These are phyloP conservation scores for Paracyprichromis sp. DNA, from an alignment of 2,113 vertebrate genomes.

Conservation along the genomic window DNA sequence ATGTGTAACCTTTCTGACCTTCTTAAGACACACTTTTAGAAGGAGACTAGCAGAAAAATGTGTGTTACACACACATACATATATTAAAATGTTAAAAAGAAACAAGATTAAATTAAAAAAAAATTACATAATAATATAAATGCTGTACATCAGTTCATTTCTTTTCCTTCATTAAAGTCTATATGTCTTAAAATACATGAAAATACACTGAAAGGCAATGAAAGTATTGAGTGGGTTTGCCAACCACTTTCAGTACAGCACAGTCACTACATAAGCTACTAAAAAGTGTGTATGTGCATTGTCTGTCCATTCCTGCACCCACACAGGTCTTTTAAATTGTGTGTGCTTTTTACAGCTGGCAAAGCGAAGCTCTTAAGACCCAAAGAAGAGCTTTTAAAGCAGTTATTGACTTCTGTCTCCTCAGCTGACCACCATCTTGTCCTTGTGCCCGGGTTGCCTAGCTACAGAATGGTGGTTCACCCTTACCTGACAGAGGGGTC, in stretches of 20 bases:
- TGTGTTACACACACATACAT: neutral
- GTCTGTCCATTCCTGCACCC: neutral
- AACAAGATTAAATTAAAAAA: neutral
- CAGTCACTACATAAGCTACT: conserved; percentile 1
- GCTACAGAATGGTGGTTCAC: conserved; percentile 16
- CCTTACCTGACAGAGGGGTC: conserved; percentile 49
- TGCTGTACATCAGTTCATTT: neutral
- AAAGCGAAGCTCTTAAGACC: conserved; percentile 41
- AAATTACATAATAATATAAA: neutral
- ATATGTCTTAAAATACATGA: neutral
- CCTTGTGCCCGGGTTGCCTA: conserved; percentile 41
- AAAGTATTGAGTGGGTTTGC: neutral
- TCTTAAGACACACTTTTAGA: neutral
- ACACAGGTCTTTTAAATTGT: neutral
- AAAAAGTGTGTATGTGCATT: neutral
- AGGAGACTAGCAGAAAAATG: neutral
- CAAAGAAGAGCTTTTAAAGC: conserved; percentile 55
- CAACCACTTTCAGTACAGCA: neutral
- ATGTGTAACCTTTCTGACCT: neutral
- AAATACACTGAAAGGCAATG: neutral
- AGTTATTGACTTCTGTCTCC: conserved; percentile 58
- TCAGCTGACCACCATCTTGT: conserved; percentile 52
- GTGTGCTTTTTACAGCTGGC: conserved; percentile 34
- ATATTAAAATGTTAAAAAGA: neutral
- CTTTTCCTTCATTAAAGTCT: neutral